Percentiles rank a stretch among this genome's conserved stretches.
Conservation (phyloP, 2,888 invertebrate genomes). For the Caenorhabditis becei region DNA sequence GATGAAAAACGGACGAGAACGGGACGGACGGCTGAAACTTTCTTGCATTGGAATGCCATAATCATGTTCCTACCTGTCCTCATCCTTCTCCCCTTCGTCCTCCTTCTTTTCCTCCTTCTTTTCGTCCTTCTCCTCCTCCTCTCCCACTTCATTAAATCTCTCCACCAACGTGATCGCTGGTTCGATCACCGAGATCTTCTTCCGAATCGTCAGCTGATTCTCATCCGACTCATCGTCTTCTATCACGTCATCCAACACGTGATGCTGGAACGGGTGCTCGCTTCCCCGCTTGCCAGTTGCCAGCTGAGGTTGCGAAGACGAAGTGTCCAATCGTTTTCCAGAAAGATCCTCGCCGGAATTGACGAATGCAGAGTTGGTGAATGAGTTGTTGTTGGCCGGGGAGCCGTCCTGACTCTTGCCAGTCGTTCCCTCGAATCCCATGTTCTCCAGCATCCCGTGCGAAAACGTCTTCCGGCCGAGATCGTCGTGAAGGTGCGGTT, state of each 20-base stretch:
- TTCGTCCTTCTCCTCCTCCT: constrained; percentile 7
- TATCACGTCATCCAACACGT: constrained; percentile 67
- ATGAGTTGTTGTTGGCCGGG: constrained; percentile 58
- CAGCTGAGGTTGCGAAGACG: constrained; percentile 39
- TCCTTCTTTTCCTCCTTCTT: constrained; percentile 13
- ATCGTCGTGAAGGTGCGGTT: constrained; percentile 57
- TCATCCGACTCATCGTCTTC: constrained; percentile 68
- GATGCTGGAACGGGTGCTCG: constrained; percentile 65
- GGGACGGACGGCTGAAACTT: constrained; percentile 40
- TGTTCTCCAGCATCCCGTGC: constrained; percentile 69
- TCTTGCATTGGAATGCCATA: too few species aligned
- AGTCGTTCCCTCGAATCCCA: constrained; percentile 47
- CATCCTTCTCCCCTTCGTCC: neutral
- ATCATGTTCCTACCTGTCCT: constrained; percentile 7
- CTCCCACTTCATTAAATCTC: constrained; percentile 38
- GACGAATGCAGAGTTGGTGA: constrained; percentile 65
- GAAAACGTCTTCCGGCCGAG: constrained; percentile 67
- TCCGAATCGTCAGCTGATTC: constrained; percentile 48
- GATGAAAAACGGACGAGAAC: constrained; percentile 57
- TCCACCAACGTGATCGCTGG: constrained; percentile 60
- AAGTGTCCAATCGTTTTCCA: constrained; percentile 39
- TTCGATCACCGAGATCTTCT: constrained; percentile 52
- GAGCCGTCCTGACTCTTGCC: constrained; percentile 23
- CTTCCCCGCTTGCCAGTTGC: constrained; percentile 47
- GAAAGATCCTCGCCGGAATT: constrained; percentile 53